Evolutionary conservation across 2,113 vertebrate genomes (phyloP).

Genomic region (Colistium nudipinnis): DNA sequence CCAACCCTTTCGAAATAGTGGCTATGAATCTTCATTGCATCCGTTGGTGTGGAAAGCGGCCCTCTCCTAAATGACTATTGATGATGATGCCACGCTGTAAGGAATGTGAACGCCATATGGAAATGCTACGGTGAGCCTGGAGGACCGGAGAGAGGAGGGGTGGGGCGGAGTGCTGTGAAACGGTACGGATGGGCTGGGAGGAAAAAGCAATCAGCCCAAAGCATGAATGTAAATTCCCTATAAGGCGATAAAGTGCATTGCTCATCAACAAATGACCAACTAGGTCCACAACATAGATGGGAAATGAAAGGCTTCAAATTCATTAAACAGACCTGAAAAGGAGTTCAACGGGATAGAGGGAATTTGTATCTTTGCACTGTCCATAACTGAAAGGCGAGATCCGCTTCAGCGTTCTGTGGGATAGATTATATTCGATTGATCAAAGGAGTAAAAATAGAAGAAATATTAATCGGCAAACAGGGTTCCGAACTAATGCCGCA

Average conservation of each 20-base stretch:
- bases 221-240: conserved; percentile 50
- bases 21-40: conserved; percentile 85
- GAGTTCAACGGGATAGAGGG: neutral
- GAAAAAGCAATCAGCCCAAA: conserved; percentile 36
- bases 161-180: conserved; percentile 8
- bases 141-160: conserved; percentile 28
- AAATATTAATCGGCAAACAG: too few relatives aligned
- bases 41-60: conserved; percentile 74
- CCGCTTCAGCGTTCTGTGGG: too few relatives aligned
- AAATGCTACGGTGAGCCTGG: conserved; percentile 61
- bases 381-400: conserved; percentile 30
- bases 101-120: conserved; percentile 72
- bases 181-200: conserved; percentile 23
- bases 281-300: neutral
- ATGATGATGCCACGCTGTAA: conserved; percentile 77
- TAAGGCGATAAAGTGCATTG: conserved; percentile 8
- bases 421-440: too few relatives aligned
- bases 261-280: conserved; percentile 32
- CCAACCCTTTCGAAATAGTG: conserved; percentile 73
- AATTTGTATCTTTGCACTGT: conserved; percentile 25
- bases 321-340: neutral
- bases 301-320: conserved; percentile 26
- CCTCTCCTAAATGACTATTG: conserved; percentile 83
- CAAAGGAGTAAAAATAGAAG: too few relatives aligned
- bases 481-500: too few relatives aligned